Percentiles rank a stretch among this genome's conserved stretches.
phyloP scores from a whole-genome alignment of 1,140 invertebrate genomes.

The Saxidomus purpurata region DNA sequence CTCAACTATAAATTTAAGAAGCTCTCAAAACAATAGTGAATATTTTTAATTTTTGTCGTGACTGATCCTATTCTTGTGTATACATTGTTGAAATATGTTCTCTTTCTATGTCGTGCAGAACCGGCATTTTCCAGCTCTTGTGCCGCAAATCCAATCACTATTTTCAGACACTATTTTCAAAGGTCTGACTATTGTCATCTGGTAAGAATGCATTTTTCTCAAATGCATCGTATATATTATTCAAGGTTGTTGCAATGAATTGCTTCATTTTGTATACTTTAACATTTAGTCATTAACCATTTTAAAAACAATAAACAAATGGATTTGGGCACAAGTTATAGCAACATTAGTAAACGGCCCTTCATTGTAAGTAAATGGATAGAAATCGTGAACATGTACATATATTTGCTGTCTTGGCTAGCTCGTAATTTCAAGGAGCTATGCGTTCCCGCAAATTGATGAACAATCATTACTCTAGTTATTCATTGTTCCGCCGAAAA shows the following conservation, averaged over 20 bases:
- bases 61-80: conserved; percentile 5
- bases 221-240: no score
- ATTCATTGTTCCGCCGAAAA: conserved; percentile 41
- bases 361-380: no score
- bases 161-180: no score
- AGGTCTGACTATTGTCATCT: no score
- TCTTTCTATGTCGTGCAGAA: conserved; percentile 48
- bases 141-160: no score
- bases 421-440: conserved; percentile 40
- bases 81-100: neutral
- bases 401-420: conserved; percentile 36
- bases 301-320: no score
- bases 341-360: no score
- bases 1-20: conserved; percentile 50
- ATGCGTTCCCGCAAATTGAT: conserved; percentile 67
- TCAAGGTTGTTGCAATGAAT: no score
- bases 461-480: conserved; percentile 67
- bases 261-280: no score
- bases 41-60: conserved; percentile 47
- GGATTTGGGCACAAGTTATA: no score
- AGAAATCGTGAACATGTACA: neutral
- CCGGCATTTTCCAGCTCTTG: conserved; percentile 61
- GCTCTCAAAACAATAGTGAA: conserved; percentile 58
- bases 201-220: no score
- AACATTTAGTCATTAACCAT: no score